phyloP scores from a whole-genome alignment of 2,797 vertebrate species.

The Cheirogaleus major region DNA sequence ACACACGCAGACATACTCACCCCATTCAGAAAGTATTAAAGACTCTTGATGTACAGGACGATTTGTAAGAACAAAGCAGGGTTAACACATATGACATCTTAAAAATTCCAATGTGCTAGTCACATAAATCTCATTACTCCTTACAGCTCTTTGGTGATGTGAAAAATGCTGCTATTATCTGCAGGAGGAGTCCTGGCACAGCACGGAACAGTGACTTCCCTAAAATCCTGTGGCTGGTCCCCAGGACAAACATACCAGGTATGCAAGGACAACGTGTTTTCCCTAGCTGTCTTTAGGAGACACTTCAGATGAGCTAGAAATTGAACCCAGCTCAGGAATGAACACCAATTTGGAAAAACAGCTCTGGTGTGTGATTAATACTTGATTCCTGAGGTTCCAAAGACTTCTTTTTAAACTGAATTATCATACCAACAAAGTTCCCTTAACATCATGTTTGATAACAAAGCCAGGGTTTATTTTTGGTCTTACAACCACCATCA shows the following conservation, averaged over 20 bases:
- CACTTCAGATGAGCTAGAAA: not conserved
- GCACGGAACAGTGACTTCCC: not conserved
- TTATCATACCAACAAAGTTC: not conserved
- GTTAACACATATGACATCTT: not conserved
- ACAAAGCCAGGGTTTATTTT: not conserved
- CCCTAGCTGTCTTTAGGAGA: not conserved
- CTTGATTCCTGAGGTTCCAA: not conserved
- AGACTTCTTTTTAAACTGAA: not conserved
- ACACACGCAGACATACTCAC: not conserved
- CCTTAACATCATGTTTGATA: not conserved
- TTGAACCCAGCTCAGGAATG: not conserved
- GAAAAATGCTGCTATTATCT: not conserved
- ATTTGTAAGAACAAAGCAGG: constrained; percentile 1
- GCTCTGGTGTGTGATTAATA: not conserved
- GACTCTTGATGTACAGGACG: not conserved
- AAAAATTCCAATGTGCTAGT: not conserved
- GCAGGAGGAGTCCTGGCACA: not conserved
- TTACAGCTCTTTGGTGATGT: not conserved
- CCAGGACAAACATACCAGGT: not conserved
- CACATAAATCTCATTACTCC: not conserved
- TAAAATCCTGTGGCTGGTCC: not conserved
- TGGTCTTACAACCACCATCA: not conserved
- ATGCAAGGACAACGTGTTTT: not conserved
- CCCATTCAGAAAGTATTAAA: not conserved
- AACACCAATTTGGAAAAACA: not conserved